Evolutionary conservation across 53 echinoderm and acorn worm species (phyloP), one percentile per base, ranked within the genome.

Genomic region (Crossaster papposus): DNA sequence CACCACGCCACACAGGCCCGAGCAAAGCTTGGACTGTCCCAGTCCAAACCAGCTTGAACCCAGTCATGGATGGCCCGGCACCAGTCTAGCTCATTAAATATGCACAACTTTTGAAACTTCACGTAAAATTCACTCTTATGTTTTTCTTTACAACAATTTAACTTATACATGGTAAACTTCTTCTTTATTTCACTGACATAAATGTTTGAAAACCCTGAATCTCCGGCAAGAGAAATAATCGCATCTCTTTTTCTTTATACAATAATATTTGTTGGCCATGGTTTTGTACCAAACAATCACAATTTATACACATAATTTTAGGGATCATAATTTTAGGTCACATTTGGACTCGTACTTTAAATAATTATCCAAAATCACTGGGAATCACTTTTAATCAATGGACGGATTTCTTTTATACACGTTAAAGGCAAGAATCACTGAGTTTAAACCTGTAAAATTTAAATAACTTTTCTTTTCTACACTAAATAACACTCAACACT

Each of bases 31-130:
- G 73, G 73, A 73, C 73, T 73, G 73, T 31, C 73, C 73, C 73
- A 73, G 73, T 73, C 73, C 73, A 73, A 31, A 73, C 73, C 73
- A 73, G 73, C 73, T 73, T 30, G 29, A 73, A 28, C 73, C 73
- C 20, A 73, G 14, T 28, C 14, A 31, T 73, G 73, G 26, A 12
- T 30, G 73, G n/a, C 2, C 32, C 29, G 73, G 73, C 20, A 73
- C 73, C 2, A 73, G 73, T 73, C 73, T 64, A 64, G 64, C 73
- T n/a, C 7, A 73, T 15, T 31, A 31, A 28, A 31, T 15, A 73
- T 28, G 14, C 14, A 30, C 26, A 28, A 30, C 73, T 73, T 31
- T 30, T 73, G 7, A 31, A 14, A 30, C 14, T 30, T 73, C 14
- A 22, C 14, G 14, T 28, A 31, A 73, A 73, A 31, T 22, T 15